Base-by-base conservation (phyloP, 2,113 vertebrate genomes). In the Plecotus auritus region DNA sequence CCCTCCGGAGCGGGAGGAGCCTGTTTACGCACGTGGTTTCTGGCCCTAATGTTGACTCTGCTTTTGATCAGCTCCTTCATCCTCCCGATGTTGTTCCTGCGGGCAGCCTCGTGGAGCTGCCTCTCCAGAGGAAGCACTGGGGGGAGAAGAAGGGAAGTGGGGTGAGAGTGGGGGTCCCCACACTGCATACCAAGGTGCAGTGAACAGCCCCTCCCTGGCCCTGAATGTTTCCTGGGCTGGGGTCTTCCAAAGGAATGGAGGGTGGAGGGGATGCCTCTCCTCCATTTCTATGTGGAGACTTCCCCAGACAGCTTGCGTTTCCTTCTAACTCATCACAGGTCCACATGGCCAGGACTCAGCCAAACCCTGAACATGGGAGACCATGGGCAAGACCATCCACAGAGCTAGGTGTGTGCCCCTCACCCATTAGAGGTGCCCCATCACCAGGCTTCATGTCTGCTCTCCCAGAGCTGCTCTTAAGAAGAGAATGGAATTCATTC, bases 101-200 rank as follows among this genome's bases (percentile, higher is more conserved):
- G 98, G 0, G 99, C 98, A 0, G 99, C 99, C 73, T 99, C 97
- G 0, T 99, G 99, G 84, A 99, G 98, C 73, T 99, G 98, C 97
- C 99, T 99, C 78, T 99, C 99, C 30, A 99, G 98, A 37, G 97
- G 98, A 84, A 99, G 98, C 98, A 99, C 99, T 99, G 96, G 17
- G 93, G 49, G 86, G 5, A 88, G 17, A 51, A 49, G 9, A 92
- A 70, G 10, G 18, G 66, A 80, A 9, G 4, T 4, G 40, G 66
- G 92, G 47, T 26, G 56, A 94, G 45, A 0, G 42, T 40, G 23
- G 69, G 54, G 47, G 9, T 13, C 8, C 42, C 54, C 17, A 10
- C 32, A 40, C 12, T 13, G 37, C 16, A 28, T 30, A 22, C 45
- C 11, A 61, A 93, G 32, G n/a, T 77, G 30, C 69, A 77, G 28